Base-by-base conservation (phyloP, 2,797 vertebrate species). In the Pipistrellus pygmaeus region DNA sequence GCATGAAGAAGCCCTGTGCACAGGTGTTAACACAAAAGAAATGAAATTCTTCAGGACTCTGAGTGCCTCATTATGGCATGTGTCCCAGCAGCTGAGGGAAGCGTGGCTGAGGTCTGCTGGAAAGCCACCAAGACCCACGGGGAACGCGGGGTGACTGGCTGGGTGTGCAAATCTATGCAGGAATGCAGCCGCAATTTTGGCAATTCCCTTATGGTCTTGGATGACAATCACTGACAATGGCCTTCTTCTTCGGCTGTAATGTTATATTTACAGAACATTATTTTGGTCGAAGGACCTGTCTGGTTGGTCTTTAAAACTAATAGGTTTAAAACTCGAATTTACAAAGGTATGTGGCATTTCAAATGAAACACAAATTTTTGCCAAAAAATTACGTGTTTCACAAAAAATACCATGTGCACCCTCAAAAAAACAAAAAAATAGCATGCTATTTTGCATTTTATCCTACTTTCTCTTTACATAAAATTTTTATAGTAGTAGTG, bases 71-170 rank as follows among this genome's bases (percentile, higher is more conserved):
- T 93, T 60, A 86, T 7, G 60, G 69, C 38, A 21, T 48, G 27
- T 83, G 53, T 91, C 90, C 94, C 91, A 94, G 96, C 38, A 95
- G 87, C 93, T 95, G 82, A 85, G 90, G 91, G 78, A 84, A 88
- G 90, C 27, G 95, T 30, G 95, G 87, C 93, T 95, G 77, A 85
- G 71, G 85, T 80, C 76, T 81, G 72, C 55, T 88, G 72, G 41
- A 94, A 91, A 95, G 41, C 86, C 84, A 69, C 46, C 62, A 87
- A 82, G 88, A 86, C 53, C 44, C 7, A 51, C 53, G 69, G 75
- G 66, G 88, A 85, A 57, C 11, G 35, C 51, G 32, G 35, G 53
- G 35, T 5, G 44, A 14, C 1, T 38, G 8, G 72, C 30, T 73
- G 64, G 60, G 88, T 55, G n/a, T 77, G 66, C 38, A 92, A 48